A percentile compares a stretch with the other conserved stretches of the same genome.
phyloP scores from a whole-genome alignment of 2,888 invertebrate species.

The Thysanoteuthis rhombus region DNA sequence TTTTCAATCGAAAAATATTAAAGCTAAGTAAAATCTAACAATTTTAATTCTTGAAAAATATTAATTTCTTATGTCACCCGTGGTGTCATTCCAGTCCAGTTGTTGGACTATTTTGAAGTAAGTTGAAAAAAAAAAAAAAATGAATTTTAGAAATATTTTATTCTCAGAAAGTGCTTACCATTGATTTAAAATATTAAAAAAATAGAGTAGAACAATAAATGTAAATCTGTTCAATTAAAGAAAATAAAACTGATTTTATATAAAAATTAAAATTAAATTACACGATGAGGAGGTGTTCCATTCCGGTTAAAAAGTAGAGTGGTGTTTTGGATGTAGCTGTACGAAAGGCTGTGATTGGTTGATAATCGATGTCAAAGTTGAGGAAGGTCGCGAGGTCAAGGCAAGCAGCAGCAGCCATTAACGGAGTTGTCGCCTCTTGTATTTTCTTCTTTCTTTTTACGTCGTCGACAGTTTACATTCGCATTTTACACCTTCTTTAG shows the following conservation, averaged over 20 bases:
- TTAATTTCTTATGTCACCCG: no score
- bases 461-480: background rate
- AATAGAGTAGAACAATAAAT: background rate
- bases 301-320: background rate
- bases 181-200: background rate
- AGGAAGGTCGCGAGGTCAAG: background rate
- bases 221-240: background rate
- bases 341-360: constrained; percentile 14
- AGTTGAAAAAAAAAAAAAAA: no score
- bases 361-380: background rate
- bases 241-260: background rate
- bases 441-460: background rate
- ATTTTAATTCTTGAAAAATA: no score
- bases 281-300: background rate
- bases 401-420: background rate
- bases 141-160: no score
- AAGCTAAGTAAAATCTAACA: no score
- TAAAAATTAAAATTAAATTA: background rate
- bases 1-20: no score
- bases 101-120: no score
- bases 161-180: no score
- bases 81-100: no score
- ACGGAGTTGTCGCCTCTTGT: background rate
- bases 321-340: background rate
- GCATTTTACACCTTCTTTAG: background rate